Percentiles rank a stretch among this genome's conserved stretches.
Evolutionary conservation across 2,113 vertebrate species (phyloP).

Genomic region (Notarius quadriscutis): DNA sequence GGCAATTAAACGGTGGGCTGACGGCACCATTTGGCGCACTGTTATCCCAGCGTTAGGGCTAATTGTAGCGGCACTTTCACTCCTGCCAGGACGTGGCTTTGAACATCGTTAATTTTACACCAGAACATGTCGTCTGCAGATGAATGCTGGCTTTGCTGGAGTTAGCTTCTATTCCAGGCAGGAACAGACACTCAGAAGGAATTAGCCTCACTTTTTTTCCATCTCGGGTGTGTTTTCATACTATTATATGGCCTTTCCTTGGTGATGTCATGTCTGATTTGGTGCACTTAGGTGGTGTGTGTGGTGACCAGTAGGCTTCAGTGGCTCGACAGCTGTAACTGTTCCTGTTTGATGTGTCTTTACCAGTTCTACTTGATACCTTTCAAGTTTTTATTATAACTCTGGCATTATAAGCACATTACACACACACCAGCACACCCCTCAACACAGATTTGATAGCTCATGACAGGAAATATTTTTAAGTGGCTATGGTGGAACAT

Average conservation of each 20-base stretch:
- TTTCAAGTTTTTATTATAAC: not conserved
- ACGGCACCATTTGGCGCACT: conserved; percentile 86
- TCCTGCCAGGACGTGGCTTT: conserved; percentile 70
- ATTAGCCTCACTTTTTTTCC: conserved; percentile 30
- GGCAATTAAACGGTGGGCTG: conserved; percentile 87
- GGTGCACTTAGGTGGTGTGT: conserved; percentile 1
- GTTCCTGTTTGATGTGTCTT: conserved; percentile 21
- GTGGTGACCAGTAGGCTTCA: conserved; percentile 4
- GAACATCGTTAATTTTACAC: conserved; percentile 71
- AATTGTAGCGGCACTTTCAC: conserved; percentile 74
- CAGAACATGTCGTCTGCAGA: conserved; percentile 62
- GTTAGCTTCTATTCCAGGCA: conserved; percentile 44
- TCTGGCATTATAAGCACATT: not conserved
- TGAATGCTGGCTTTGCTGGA: conserved; percentile 48
- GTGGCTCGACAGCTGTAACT: conserved; percentile 7
- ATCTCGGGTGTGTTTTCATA: not conserved
- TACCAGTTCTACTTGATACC: not conserved
- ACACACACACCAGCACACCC: too few species aligned
- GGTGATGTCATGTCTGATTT: conserved; percentile 8
- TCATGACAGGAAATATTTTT: not conserved
- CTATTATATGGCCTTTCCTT: conserved; percentile 6
- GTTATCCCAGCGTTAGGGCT: conserved; percentile 78
- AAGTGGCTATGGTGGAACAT: not conserved
- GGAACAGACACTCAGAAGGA: conserved; percentile 32
- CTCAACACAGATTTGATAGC: not conserved